Evolutionary conservation across 2,797 vertebrate genomes (phyloP).

Genomic region (Chrysocyon brachyurus): DNA sequence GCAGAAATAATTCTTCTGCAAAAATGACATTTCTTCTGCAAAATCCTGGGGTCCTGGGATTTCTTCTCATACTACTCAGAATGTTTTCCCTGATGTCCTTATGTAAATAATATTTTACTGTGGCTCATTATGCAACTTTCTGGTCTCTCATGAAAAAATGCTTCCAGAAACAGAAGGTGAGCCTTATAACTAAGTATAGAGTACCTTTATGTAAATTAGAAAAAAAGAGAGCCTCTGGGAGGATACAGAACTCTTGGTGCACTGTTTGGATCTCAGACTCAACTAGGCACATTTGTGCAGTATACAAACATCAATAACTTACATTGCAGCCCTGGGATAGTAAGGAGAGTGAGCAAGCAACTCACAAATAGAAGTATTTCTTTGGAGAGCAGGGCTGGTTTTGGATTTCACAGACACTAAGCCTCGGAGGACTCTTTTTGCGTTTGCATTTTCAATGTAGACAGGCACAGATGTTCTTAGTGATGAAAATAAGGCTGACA

Average conservation of each 20-base stretch:
- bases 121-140: neutral
- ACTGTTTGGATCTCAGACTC: neutral
- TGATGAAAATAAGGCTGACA: neutral
- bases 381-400: slow-evolving; percentile 25
- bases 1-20: neutral
- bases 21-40: neutral
- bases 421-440: neutral
- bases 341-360: neutral
- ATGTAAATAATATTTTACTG: slow-evolving; percentile 1
- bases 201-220: neutral
- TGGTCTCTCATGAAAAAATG: neutral
- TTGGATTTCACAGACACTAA: neutral
- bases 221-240: neutral
- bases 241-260: neutral
- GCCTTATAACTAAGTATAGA: neutral
- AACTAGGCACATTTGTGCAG: neutral
- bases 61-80: neutral
- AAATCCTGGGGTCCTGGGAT: no score
- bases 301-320: neutral
- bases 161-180: neutral
- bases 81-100: neutral
- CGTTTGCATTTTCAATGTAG: neutral
- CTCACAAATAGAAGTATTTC: neutral
- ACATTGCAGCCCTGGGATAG: neutral
- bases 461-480: neutral